Percentiles rank a stretch among this genome's conserved stretches.
phyloP scores from a whole-genome alignment of 2,113 vertebrate species.

The Arvicanthis niloticus region DNA sequence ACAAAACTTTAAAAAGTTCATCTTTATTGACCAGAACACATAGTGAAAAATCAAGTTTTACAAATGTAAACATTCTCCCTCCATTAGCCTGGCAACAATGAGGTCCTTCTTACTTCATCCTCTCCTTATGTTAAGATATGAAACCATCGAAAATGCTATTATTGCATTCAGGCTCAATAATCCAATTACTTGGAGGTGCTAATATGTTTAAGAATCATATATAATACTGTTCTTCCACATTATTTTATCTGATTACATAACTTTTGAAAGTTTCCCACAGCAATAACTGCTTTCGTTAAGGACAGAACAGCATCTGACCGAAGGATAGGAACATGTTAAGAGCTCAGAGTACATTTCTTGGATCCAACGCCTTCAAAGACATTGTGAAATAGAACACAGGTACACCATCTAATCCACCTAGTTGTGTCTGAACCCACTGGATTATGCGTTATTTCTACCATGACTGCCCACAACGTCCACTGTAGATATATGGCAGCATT shows the following conservation, averaged over 20 bases:
- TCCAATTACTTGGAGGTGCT: neutral
- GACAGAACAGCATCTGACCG: neutral
- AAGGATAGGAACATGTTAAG: neutral
- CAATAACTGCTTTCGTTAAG: neutral
- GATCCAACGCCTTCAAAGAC: neutral
- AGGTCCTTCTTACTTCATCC: neutral
- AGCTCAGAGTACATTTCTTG: neutral
- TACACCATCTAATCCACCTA: neutral
- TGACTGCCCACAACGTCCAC: neutral
- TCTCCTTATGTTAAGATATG: neutral
- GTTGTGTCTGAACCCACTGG: neutral
- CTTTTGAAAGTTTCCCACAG: neutral
- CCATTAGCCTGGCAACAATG: neutral
- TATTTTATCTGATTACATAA: neutral
- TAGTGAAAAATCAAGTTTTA: neutral
- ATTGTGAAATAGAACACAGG: neutral
- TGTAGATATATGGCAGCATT: neutral
- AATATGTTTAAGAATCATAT: neutral
- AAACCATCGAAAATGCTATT: constrained; percentile 7
- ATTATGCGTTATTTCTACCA: neutral
- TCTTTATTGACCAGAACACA: neutral
- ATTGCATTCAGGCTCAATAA: neutral
- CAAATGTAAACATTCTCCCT: neutral
- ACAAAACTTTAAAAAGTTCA: neutral
- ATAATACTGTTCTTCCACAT: neutral